Percentiles rank a stretch among this genome's conserved stretches.
Evolutionary conservation across 1,140 invertebrate genomes (phyloP).

Genomic region (Musca domestica): DNA sequence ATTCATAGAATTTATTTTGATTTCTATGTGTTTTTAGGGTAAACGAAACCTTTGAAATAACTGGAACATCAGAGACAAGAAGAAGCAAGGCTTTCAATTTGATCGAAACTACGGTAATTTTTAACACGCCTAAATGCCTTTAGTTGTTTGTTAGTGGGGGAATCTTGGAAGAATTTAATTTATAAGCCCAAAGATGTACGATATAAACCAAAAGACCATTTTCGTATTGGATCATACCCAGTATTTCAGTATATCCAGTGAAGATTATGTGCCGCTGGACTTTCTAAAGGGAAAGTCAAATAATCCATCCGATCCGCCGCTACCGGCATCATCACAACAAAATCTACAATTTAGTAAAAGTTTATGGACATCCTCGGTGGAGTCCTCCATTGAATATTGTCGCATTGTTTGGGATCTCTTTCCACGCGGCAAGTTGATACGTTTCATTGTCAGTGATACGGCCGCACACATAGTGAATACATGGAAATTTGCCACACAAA

Average conservation of each 20-base stretch:
- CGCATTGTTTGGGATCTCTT: slow-evolving; percentile 96
- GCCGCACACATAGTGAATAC: slow-evolving; percentile 76
- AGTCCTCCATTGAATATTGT: slow-evolving; percentile 92
- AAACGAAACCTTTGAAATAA: slow-evolving; percentile 30
- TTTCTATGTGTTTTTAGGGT: slow-evolving; percentile 58
- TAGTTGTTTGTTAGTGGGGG: no score
- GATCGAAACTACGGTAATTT: no score
- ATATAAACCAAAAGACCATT: slow-evolving; percentile 86
- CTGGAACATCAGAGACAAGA: slow-evolving; percentile 20
- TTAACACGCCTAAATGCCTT: no score
- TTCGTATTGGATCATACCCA: slow-evolving; percentile 92
- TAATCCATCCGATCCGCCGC: slow-evolving; percentile 41
- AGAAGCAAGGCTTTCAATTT: slow-evolving; percentile 18
- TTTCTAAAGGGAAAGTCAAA: slow-evolving; percentile 67
- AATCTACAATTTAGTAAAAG: slow-evolving; percentile 64
- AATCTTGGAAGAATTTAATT: slow-evolving; percentile 2
- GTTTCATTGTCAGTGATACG: slow-evolving; percentile 81
- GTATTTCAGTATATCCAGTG: slow-evolving; percentile 82
- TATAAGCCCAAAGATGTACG: slow-evolving; percentile 36
- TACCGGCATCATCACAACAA: slow-evolving; percentile 6
- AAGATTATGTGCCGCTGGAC: slow-evolving; percentile 86
- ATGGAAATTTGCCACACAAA: slow-evolving; percentile 78
- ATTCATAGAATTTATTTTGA: no score
- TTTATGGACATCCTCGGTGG: slow-evolving; percentile 91
- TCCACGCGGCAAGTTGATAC: slow-evolving; percentile 80